Evolutionary conservation across 2,888 invertebrate species (phyloP).

Genomic region (Colostygia pectinataria): DNA sequence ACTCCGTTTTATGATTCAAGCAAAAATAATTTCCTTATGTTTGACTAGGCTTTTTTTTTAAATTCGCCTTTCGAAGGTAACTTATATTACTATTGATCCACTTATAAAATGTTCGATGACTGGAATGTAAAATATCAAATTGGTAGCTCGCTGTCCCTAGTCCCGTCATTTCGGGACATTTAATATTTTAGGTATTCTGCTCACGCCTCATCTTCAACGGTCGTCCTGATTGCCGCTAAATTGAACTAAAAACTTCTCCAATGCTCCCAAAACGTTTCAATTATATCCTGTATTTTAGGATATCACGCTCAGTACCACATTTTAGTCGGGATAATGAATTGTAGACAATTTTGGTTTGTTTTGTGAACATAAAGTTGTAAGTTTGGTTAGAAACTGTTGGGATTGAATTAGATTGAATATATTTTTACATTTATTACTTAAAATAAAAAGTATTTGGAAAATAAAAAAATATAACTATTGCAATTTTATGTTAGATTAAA

Average conservation of each 20-base stretch:
- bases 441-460: too few relatives aligned
- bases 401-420: too few relatives aligned
- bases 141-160: constrained; percentile 61
- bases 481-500: too few relatives aligned
- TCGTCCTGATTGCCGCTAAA: constrained; percentile 82
- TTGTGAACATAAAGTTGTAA: neutral
- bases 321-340: constrained; percentile 25
- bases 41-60: too few relatives aligned
- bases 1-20: too few relatives aligned
- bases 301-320: constrained; percentile 37
- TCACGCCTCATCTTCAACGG: constrained; percentile 81
- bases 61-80: too few relatives aligned
- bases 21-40: too few relatives aligned
- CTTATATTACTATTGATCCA: neutral
- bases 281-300: constrained; percentile 66
- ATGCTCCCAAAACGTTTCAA: constrained; percentile 77
- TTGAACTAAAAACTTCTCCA: constrained; percentile 83
- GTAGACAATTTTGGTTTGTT: constrained; percentile 17
- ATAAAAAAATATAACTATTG: too few relatives aligned
- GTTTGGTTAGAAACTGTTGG: too few relatives aligned
- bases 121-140: constrained; percentile 61
- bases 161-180: constrained; percentile 69
- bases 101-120: constrained; percentile 25
- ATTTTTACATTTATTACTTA: too few relatives aligned
- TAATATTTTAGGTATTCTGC: constrained; percentile 79